Evolutionary conservation across 2,113 vertebrate species (phyloP).

Genomic region (Cyphomyrus plagiostoma): DNA sequence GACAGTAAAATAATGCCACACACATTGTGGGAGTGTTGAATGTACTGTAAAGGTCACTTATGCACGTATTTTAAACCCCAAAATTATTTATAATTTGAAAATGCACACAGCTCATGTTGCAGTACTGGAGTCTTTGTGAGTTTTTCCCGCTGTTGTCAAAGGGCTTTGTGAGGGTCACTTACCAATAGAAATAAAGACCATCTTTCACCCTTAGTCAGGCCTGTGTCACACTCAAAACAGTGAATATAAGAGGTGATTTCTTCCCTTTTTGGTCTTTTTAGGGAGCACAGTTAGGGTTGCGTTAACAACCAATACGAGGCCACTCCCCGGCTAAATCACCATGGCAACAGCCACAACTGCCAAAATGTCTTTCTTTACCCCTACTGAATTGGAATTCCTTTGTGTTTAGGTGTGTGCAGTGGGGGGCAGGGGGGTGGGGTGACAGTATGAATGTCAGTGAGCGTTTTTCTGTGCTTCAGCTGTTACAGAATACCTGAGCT

Average conservation of each 20-base stretch:
- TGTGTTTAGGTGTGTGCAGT: conserved; percentile 13
- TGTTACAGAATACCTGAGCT: neutral
- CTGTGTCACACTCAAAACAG: neutral
- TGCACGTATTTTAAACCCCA: neutral
- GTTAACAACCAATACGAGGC: conserved; percentile 1
- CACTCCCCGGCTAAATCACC: conserved; percentile 20
- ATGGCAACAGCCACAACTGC: conserved; percentile 20
- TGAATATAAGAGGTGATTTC: conserved; percentile 4
- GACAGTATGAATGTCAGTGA: neutral
- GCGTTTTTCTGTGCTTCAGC: neutral
- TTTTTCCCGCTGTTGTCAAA: neutral
- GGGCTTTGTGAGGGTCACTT: neutral
- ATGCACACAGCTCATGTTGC: neutral
- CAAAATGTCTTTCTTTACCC: conserved; percentile 8
- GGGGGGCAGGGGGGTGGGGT: neutral
- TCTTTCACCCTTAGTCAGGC: conserved; percentile 6
- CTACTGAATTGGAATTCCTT: neutral
- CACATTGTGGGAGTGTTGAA: neutral
- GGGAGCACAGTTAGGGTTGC: neutral
- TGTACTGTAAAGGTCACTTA: neutral
- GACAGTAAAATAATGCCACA: neutral
- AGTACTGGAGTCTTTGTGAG: neutral
- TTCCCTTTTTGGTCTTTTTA: conserved; percentile 8
- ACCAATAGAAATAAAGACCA: neutral
- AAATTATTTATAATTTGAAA: neutral